phyloP scores from a whole-genome alignment of 2,113 vertebrate species.

The Chamaea fasciata region DNA sequence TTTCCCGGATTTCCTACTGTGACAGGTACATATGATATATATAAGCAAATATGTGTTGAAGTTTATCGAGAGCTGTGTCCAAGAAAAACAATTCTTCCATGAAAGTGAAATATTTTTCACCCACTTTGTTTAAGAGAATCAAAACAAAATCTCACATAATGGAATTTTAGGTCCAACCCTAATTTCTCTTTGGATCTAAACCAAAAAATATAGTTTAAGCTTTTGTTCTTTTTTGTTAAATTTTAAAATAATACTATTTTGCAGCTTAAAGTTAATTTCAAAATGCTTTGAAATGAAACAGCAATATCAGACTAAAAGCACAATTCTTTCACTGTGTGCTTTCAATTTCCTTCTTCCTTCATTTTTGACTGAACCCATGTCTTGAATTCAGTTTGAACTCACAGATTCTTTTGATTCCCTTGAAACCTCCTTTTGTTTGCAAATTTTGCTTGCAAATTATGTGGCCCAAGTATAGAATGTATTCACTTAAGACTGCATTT shows the following conservation, averaged over 20 bases:
- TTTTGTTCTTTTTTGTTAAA: neutral
- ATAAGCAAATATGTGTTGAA: neutral
- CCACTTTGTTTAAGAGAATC: neutral
- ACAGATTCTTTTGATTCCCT: neutral
- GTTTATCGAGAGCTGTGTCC: neutral
- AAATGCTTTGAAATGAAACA: neutral
- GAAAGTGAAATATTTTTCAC: neutral
- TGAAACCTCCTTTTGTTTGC: neutral
- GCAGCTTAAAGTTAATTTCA: neutral
- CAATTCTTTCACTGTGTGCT: neutral
- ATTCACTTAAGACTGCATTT: neutral
- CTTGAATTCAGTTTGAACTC: neutral
- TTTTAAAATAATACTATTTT: neutral
- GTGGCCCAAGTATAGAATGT: neutral
- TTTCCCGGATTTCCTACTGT: neutral
- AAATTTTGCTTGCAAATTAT: neutral
- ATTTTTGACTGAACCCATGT: neutral
- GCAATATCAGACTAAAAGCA: neutral
- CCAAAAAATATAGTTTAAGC: accelerated
- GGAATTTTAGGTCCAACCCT: neutral
- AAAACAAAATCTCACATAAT: neutral
- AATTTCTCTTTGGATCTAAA: neutral
- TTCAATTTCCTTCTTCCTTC: neutral
- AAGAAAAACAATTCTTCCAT: neutral
- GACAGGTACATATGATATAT: neutral